Evolutionary conservation across 2,888 invertebrate genomes (phyloP), one percentile per base, ranked within the genome.

Genomic region (Piscicola geometra): DNA sequence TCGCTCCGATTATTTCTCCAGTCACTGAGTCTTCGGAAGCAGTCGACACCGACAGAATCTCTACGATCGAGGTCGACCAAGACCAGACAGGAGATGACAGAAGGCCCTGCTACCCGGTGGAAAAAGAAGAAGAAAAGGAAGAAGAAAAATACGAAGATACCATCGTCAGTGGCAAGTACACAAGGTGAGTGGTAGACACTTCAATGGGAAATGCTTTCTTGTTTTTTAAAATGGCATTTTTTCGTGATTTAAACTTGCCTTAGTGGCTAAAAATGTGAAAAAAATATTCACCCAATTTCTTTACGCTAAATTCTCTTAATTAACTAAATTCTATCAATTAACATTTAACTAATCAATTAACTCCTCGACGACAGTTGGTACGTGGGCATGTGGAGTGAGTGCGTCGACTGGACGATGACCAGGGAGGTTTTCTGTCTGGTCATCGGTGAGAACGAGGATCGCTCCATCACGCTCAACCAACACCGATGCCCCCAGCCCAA

Each of bases 381-480:
- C 73, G 33, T 73, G 30, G 73, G 64, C 18, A 36, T 18, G 0
- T 73, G 73, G 73, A 30, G 60, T n/a, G 36, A 41, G 32, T 76
- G 76, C 41, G 71, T 28, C 9, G 33, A 33, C 28, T 36, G 71
- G 21, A n/a, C n/a, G 64, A 52, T 56, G 64, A 41, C 32, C 36
- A 71, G 76, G 25, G 47, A 71, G 3, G 66, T 76, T 9, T 15
- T 76, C 2, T 76, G 76, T 47, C 21, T 56, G 56, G 75, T 68
- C 18, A n/a, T 30, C 25, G 30, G 32, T 32, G 64, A 64, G 21
- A 33, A 73, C 2, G 64, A 60, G 0, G 28, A 64, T 1, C 33
- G 33, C 18, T 56, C 73, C 18, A 60, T 73, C 73, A 73, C 64
- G 0, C n/a, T 33, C 21, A 64, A 64, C 28, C 35, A 73, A 60